Conservation (phyloP, 2,888 invertebrate genomes). For the Drosophila pegasa region DNA sequence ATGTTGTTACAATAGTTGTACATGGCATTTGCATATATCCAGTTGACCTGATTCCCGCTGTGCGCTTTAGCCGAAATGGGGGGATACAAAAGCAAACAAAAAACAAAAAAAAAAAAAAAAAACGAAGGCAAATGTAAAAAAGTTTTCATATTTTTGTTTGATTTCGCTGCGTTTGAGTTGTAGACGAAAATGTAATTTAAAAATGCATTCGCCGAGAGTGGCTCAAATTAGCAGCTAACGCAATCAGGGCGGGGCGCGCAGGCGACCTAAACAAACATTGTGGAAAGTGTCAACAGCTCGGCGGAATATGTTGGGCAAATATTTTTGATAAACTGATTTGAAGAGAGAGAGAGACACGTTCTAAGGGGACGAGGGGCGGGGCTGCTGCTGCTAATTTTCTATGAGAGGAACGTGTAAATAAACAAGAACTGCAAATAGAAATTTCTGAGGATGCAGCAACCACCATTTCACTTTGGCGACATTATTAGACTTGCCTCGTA, state of each 20-base stretch:
- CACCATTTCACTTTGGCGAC: conserved; percentile 58
- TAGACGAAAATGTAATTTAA: conserved; percentile 14
- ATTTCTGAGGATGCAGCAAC: conserved; percentile 41
- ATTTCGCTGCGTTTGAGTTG: conserved; percentile 26
- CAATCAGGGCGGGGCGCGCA: conserved; percentile 1
- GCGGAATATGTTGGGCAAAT: conserved; percentile 66
- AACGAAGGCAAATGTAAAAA: not conserved
- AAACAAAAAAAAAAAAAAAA: too few species aligned
- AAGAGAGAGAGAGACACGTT: conserved; percentile 46
- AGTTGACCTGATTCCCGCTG: conserved; percentile 66
- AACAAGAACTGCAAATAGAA: conserved; percentile 61
- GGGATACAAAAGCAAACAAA: not conserved
- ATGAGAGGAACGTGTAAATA: conserved; percentile 52
- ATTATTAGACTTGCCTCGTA: conserved; percentile 37
- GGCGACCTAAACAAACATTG: conserved; percentile 66
- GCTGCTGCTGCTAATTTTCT: conserved; percentile 68
- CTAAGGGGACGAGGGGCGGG: not conserved
- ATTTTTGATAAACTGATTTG: conserved; percentile 75
- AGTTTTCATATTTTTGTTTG: conserved; percentile 22
- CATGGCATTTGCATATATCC: conserved; percentile 72
- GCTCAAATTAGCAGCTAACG: conserved; percentile 42
- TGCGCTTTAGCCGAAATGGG: conserved; percentile 11
- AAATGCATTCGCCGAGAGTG: conserved; percentile 29
- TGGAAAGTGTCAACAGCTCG: conserved; percentile 65
- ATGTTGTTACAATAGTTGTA: conserved; percentile 59